Base-by-base conservation (phyloP, 2,888 invertebrate species). In the Ophion slaviceki region DNA sequence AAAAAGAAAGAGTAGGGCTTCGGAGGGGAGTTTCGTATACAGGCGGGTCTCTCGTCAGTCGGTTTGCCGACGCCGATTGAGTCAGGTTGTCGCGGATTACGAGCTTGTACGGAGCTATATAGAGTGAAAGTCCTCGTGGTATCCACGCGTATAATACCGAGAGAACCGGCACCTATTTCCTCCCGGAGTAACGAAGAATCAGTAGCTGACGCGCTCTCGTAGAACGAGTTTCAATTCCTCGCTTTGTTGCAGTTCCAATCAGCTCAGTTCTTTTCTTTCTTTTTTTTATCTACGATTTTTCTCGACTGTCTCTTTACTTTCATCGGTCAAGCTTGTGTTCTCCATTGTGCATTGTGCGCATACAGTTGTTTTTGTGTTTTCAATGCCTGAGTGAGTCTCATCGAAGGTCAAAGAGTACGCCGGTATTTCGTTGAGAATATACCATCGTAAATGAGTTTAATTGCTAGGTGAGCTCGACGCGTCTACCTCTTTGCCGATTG, bases 121-220 rank as follows among this genome's bases (percentile, higher is more conserved):
- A 66, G 74, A 87, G 88, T 87, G 88, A 88, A 88, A 88, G 88
- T 88, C 82, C 87, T 84, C 85, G 85, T 86, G 47, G 66, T 11
- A 64, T 11, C 6, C 10, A 28, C 14, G 36, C 17, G 17, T 66
- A 36, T 53, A 17, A 17, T 24, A 24, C 28, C 74, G 45, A 28
- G 47, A 75, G 47, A 40, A 74, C 68, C 20, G 59, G 47, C 81
- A 74, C 82, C 71, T 86, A 82, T 80, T 86, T 4, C 76, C 45
- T 40, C 62, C 57, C 57, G 62, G 2, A 28, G 59, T 57, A 66
- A 36, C 32, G 59, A 20, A 66, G 20, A 81, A 80, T 86, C 86
- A 87, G 87, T 87, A 53, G 68, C 81, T 74, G 72, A 66, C 79
- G 47, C 62, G 83, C 87, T 86, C 83, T 83, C 83, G 80, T 47